Conservation (phyloP, 1,140 invertebrate genomes). For the Monochamus saltuarius region DNA sequence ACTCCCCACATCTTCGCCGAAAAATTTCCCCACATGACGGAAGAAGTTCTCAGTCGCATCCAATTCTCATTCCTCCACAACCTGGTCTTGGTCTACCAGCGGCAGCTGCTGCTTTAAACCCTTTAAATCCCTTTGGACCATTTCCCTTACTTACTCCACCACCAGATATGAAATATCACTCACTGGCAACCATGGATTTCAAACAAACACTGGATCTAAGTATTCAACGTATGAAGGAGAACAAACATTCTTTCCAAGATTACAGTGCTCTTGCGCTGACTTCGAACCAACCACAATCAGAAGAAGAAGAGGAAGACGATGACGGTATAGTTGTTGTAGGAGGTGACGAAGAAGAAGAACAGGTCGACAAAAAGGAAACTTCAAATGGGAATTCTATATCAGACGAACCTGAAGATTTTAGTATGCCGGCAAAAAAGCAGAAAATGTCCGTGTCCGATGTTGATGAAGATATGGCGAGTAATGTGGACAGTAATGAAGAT, state of each 20-base stretch:
- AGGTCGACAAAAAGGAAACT: conserved; percentile 23
- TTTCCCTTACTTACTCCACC: conserved; percentile 74
- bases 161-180: conserved; percentile 67
- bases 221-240: conserved; percentile 64
- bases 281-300: conserved; percentile 47
- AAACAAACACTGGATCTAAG: conserved; percentile 60
- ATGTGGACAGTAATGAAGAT: conserved; percentile 74
- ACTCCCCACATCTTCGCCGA: conserved; percentile 88
- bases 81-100: conserved; percentile 61
- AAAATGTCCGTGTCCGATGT: conserved; percentile 63
- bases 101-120: conserved; percentile 61
- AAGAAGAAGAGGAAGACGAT: conserved; percentile 58
- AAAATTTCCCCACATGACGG: conserved; percentile 94
- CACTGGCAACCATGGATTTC: conserved; percentile 64
- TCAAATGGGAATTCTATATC: conserved; percentile 33
- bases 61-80: conserved; percentile 72
- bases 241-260: conserved; percentile 54
- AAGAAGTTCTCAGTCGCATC: conserved; percentile 81
- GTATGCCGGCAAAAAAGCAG: conserved; percentile 62
- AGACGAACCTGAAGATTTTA: conserved; percentile 68
- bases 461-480: conserved; percentile 67
- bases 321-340: conserved; percentile 65
- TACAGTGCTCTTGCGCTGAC: conserved; percentile 43
- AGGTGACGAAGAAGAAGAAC: conserved; percentile 61
- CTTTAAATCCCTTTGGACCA: conserved; percentile 70